Conservation (phyloP, 2,113 vertebrate genomes). For the Eurypyga helias region DNA sequence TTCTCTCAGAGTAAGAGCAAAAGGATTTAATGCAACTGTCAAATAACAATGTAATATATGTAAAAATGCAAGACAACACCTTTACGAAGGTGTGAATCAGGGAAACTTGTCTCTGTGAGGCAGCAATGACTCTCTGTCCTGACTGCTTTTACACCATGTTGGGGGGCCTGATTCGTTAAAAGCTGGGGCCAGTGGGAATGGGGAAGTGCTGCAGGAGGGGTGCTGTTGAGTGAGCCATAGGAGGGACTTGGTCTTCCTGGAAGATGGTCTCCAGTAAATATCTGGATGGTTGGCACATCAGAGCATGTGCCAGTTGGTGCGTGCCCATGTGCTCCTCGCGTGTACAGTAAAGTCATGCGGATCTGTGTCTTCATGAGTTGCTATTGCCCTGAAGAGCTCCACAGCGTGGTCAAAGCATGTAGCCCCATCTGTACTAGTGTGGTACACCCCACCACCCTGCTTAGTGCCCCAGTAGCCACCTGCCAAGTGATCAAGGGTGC, state of each 20-base stretch:
- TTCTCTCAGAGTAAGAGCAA: not conserved
- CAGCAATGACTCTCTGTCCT: not conserved
- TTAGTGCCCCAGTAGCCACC: rapidly evolving
- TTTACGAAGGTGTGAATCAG: not conserved
- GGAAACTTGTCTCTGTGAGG: rapidly evolving
- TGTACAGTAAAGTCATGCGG: not conserved
- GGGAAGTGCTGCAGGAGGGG: not conserved
- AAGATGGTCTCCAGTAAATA: not conserved
- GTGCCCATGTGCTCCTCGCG: not conserved
- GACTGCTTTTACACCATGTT: not conserved
- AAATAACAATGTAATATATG: not conserved
- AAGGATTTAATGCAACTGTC: not conserved
- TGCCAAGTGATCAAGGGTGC: not conserved
- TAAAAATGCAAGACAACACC: not conserved
- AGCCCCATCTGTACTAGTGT: rapidly evolving
- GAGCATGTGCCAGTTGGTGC: not conserved
- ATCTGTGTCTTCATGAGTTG: not conserved
- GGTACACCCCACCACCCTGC: rapidly evolving
- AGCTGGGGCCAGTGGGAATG: not conserved
- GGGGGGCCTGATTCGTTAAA: not conserved
- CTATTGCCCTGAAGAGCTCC: not conserved
- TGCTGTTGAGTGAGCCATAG: not conserved
- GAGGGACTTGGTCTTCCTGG: not conserved
- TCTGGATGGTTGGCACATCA: not conserved
- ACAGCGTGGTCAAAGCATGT: rapidly evolving